phyloP scores from a whole-genome alignment of 2,888 invertebrate genomes.

The Saturnia pavonia region DNA sequence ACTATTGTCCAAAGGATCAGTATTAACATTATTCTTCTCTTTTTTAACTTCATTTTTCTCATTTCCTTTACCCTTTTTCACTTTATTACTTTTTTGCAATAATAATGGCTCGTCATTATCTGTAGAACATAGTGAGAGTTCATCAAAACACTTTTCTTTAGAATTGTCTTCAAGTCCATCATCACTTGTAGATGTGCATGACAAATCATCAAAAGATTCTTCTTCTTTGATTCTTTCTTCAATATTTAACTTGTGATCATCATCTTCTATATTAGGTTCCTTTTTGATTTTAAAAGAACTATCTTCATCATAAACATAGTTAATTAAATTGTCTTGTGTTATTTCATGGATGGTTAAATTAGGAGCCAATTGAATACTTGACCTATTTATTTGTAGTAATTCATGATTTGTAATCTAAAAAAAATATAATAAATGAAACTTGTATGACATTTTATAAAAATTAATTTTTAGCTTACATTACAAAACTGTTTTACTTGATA shows the following conservation, averaged over 20 bases:
- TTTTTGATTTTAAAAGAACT: conserved; percentile 35
- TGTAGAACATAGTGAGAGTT: conserved; percentile 38
- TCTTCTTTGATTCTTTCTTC: conserved; percentile 52
- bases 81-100: conserved; percentile 40
- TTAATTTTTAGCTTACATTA: too few relatives aligned
- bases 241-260: conserved; percentile 24
- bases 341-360: conserved; percentile 30
- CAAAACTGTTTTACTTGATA: too few relatives aligned
- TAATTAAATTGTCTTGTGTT: conserved; percentile 23
- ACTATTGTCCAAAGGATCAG: background rate
- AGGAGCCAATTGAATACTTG: conserved; percentile 39
- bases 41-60: conserved; percentile 14
- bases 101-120: conserved; percentile 61
- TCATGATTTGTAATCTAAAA: conserved; percentile 45
- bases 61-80: conserved; percentile 42
- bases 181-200: conserved; percentile 48
- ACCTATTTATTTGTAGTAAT: conserved; percentile 46
- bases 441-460: background rate
- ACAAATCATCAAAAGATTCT: conserved; percentile 36
- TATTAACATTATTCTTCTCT: conserved; percentile 23
- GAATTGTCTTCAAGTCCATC: conserved; percentile 50
- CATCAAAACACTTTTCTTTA: conserved; percentile 49
- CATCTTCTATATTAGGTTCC: conserved; percentile 33
- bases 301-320: conserved; percentile 23
- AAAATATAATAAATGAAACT: background rate